Conservation (phyloP, 2,888 invertebrate genomes). For the Choristoneura rosaceana region DNA sequence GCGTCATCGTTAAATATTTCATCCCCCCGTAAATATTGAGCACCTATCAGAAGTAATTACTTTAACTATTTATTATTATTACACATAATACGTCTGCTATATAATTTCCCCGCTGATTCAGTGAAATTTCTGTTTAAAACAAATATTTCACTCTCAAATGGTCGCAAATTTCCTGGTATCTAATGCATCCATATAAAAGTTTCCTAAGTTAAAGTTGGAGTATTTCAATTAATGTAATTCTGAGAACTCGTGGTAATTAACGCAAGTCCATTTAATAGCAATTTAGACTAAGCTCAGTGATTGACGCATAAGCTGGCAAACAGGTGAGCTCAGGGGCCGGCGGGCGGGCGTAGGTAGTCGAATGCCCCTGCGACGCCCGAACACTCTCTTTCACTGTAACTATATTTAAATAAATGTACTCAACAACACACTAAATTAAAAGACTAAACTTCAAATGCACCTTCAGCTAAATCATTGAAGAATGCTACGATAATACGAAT, state of each 20-base stretch:
- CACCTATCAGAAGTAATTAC: constrained; percentile 6
- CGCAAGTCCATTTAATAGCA: constrained; percentile 73
- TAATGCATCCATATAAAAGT: neutral
- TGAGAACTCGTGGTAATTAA: constrained; percentile 51
- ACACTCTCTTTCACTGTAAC: constrained; percentile 60
- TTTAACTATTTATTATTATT: neutral
- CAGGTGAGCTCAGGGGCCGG: constrained; percentile 64
- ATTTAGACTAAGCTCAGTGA: constrained; percentile 73
- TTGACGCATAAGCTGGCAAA: constrained; percentile 72
- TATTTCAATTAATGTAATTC: constrained; percentile 40
- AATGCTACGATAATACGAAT: neutral
- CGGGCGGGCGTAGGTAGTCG: constrained; percentile 56
- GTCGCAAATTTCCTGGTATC: neutral
- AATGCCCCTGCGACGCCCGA: constrained; percentile 29
- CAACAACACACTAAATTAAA: constrained; percentile 45
- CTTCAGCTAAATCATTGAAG: neutral
- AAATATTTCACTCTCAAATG: neutral
- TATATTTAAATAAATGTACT: constrained; percentile 66
- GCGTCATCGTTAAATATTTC: constrained; percentile 17
- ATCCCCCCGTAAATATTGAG: constrained; percentile 27
- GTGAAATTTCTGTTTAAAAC: neutral
- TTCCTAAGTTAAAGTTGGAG: constrained; percentile 2
- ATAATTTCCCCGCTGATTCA: constrained; percentile 6
- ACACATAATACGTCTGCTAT: constrained; percentile 6
- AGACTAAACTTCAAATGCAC: neutral